Conservation (phyloP, 2,888 invertebrate genomes). For the Craniophora ligustri region DNA sequence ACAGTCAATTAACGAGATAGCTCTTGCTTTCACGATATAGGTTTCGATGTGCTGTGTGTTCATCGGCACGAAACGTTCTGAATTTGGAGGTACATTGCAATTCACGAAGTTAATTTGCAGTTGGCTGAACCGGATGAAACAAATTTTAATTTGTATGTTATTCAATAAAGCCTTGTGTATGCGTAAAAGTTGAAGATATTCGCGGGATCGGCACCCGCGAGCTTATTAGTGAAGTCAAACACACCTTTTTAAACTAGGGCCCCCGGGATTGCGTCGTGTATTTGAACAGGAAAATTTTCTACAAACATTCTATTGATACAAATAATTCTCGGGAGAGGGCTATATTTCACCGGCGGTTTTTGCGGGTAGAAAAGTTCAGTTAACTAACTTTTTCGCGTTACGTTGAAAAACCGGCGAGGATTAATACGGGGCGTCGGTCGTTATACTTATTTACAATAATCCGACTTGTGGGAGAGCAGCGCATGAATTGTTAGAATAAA, state of each 20-base stretch:
- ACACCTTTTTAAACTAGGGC: conserved; percentile 82
- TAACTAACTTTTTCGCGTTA: conserved; percentile 84
- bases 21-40: conserved; percentile 75
- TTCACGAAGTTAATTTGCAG: conserved; percentile 60
- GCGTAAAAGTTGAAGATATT: conserved; percentile 64
- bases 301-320: conserved; percentile 86
- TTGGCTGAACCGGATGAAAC: conserved; percentile 51
- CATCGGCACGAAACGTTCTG: conserved; percentile 61
- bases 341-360: conserved; percentile 79
- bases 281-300: conserved; percentile 78
- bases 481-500: conserved; percentile 83
- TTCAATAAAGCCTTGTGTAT: conserved; percentile 60
- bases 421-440: conserved; percentile 81
- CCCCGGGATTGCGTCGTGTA: conserved; percentile 70
- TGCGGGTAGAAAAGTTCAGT: conserved; percentile 71
- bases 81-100: conserved; percentile 60
- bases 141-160: conserved; percentile 57
- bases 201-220: conserved; percentile 67
- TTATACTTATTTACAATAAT: conserved; percentile 88
- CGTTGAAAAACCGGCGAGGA: conserved; percentile 81
- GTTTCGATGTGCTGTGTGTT: conserved; percentile 61
- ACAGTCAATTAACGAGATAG: conserved; percentile 87
- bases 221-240: conserved; percentile 86
- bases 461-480: conserved; percentile 78
- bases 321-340: conserved; percentile 79